These are phyloP conservation scores for Pristionchus maxplancki DNA, from an alignment of 2,888 invertebrate species.

Conservation along the genomic window DNA sequence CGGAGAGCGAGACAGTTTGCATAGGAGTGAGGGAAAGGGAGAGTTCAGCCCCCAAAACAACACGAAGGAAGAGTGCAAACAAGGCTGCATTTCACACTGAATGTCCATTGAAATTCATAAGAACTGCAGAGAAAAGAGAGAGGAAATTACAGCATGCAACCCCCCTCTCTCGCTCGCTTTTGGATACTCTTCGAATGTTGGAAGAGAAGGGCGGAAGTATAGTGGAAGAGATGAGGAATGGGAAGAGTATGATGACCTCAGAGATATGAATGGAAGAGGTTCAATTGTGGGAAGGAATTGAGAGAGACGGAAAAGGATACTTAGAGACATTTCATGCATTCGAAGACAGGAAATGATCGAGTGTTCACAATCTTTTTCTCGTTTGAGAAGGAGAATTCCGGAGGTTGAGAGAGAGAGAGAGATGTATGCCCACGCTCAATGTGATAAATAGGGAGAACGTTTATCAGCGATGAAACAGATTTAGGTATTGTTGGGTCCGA, in stretches of 20 bases:
- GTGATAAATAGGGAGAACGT: background rate
- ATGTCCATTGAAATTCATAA: background rate
- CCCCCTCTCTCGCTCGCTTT: background rate
- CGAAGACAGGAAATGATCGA: background rate
- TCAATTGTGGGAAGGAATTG: background rate
- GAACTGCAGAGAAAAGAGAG: background rate
- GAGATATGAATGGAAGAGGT: background rate
- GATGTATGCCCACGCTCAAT: background rate
- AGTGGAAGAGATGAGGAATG: background rate
- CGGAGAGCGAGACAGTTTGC: background rate
- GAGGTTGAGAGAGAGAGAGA: background rate
- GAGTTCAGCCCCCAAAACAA: background rate
- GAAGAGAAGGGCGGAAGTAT: background rate
- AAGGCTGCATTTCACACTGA: constrained; percentile 2
- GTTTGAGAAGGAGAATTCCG: background rate
- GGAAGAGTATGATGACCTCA: background rate
- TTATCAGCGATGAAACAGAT: background rate
- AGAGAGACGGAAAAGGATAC: background rate
- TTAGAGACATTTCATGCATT: background rate
- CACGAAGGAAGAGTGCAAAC: background rate
- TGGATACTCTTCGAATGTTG: background rate
- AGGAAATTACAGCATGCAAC: background rate
- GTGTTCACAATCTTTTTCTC: background rate
- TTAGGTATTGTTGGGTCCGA: background rate
- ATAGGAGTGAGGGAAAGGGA: background rate